Conservation (phyloP, 2,888 invertebrate species). For the Heteromyza rotundicornis region DNA sequence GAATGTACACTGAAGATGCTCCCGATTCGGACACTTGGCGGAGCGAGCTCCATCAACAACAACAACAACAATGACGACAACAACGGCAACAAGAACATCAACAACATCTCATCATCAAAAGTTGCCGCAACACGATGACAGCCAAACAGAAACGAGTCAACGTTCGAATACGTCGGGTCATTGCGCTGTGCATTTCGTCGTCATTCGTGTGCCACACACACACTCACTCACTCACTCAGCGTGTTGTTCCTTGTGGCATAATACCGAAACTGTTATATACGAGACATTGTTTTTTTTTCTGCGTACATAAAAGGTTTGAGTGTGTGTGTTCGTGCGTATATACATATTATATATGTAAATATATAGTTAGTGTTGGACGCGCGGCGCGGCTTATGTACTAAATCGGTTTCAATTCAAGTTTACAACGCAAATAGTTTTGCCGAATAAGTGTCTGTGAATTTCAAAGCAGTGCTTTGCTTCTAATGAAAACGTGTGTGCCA, state of each 20-base stretch:
- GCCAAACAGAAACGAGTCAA: slow-evolving; percentile 55
- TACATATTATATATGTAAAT: slow-evolving; percentile 11
- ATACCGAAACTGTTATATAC: slow-evolving; percentile 18
- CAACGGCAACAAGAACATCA: slow-evolving; percentile 7
- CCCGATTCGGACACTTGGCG: neutral
- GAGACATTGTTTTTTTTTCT: slow-evolving; percentile 7
- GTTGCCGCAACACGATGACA: slow-evolving; percentile 39
- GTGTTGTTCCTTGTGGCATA: too few relatives aligned
- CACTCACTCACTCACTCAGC: neutral
- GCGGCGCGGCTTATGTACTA: neutral
- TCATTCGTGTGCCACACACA: neutral
- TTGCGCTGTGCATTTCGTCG: slow-evolving; percentile 43
- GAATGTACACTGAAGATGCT: slow-evolving; percentile 27
- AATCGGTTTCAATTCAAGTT: neutral
- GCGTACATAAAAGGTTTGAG: too few relatives aligned
- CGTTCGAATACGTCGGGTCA: slow-evolving; percentile 58
- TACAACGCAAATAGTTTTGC: neutral
- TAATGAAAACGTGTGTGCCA: slow-evolving; percentile 7
- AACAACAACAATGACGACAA: slow-evolving; percentile 5
- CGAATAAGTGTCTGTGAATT: neutral
- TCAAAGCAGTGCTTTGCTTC: too few relatives aligned
- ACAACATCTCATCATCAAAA: slow-evolving; percentile 39
- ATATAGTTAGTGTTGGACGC: slow-evolving; percentile 6
- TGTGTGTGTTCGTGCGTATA: slow-evolving; percentile 16
- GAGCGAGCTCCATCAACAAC: neutral